Conservation (phyloP, 2,888 invertebrate species). For the Andrena fulva region DNA sequence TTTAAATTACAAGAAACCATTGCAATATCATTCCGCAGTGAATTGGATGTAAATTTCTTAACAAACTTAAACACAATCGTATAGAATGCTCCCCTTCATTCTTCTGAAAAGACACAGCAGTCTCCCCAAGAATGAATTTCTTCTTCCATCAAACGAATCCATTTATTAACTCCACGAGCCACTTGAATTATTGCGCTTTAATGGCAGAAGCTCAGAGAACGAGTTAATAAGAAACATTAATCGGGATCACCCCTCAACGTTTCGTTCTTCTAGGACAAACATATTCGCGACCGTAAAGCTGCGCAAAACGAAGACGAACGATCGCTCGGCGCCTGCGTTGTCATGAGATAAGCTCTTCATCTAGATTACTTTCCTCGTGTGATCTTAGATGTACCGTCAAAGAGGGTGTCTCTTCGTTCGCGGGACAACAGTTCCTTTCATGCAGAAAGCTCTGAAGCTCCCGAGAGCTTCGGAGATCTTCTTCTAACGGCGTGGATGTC, state of each 20-base stretch:
- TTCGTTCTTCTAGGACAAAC: constrained; percentile 89
- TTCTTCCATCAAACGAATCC: no score
- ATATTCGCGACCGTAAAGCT: constrained; percentile 96
- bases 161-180: neutral
- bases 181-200: constrained; percentile 3
- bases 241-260: constrained; percentile 30
- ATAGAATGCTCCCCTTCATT: no score
- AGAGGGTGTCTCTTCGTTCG: constrained; percentile 55
- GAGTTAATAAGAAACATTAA: neutral
- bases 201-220: neutral
- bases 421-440: constrained; percentile 62
- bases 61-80: no score
- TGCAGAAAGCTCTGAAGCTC: constrained; percentile 27
- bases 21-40: no score
- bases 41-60: no score
- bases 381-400: constrained; percentile 45
- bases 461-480: constrained; percentile 29
- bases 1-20: no score
- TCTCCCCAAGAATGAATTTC: no score
- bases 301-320: constrained; percentile 94
- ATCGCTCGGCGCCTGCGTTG: constrained; percentile 91
- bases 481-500: constrained; percentile 56
- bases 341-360: constrained; percentile 77
- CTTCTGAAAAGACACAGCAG: no score
- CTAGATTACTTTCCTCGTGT: constrained; percentile 58